Percentiles rank a stretch among this genome's conserved stretches.
Conservation (phyloP, 2,113 vertebrate genomes). For the Proterorhinus semilunaris region DNA sequence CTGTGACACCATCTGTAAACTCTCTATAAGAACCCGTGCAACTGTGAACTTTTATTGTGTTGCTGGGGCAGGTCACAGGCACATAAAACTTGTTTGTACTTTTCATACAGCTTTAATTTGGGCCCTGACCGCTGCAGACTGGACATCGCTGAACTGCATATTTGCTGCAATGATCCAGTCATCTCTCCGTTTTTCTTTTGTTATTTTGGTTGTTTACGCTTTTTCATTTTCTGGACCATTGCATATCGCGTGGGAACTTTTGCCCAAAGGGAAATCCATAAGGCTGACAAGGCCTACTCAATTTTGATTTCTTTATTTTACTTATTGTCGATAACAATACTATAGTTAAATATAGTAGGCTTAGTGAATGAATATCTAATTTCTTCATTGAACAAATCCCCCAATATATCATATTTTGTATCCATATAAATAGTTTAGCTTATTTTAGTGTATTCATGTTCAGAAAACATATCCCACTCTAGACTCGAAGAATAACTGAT, state of each 20-base stretch:
- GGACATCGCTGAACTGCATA: neutral
- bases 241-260: neutral
- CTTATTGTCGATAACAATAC: neutral
- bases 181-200: neutral
- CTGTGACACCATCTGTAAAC: too few species aligned
- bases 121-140: neutral
- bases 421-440: neutral
- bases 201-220: neutral
- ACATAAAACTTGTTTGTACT: constrained; percentile 5
- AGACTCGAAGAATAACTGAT: constrained; percentile 43
- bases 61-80: neutral
- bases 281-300: neutral
- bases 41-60: neutral
- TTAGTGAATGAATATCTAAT: neutral
- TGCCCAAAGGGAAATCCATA: neutral
- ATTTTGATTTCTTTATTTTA: too few species aligned
- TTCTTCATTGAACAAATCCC: too few species aligned
- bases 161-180: neutral
- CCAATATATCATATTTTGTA: too few species aligned
- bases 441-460: constrained; percentile 6
- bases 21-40: too few species aligned
- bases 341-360: neutral
- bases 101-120: neutral
- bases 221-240: neutral
- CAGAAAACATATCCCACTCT: constrained; percentile 11